phyloP scores from a whole-genome alignment of 2,797 vertebrate genomes.

The Eulemur rubriventer region DNA sequence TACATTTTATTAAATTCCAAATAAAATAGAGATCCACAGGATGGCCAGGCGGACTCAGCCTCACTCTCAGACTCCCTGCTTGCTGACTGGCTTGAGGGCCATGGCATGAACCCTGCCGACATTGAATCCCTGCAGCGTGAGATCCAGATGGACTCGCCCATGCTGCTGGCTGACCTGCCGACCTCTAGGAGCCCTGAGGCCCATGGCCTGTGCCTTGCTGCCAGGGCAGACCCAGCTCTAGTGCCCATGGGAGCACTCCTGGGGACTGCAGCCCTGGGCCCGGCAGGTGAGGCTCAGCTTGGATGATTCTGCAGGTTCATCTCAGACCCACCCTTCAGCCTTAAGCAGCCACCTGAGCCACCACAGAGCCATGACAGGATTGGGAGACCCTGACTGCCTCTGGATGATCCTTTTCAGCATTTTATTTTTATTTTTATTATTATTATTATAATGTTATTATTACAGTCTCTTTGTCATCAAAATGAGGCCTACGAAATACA shows the following conservation, averaged over 20 bases:
- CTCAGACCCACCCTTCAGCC: slow-evolving; percentile 73
- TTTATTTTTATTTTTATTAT: slow-evolving; percentile 67
- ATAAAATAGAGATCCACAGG: background rate
- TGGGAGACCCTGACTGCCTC: background rate
- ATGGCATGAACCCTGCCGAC: slow-evolving; percentile 94
- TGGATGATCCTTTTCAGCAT: slow-evolving; percentile 59
- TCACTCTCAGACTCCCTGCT: slow-evolving; percentile 94
- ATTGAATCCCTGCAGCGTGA: slow-evolving; percentile 95
- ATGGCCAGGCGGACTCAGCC: slow-evolving; percentile 89
- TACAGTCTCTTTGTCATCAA: slow-evolving; percentile 34
- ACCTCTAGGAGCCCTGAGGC: slow-evolving; percentile 90
- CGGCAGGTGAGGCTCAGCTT: background rate
- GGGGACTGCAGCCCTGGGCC: background rate
- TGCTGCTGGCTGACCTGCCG: slow-evolving; percentile 94
- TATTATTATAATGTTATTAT: slow-evolving; percentile 17
- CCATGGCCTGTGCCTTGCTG: slow-evolving; percentile 31
- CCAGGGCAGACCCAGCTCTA: background rate
- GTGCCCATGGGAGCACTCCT: background rate
- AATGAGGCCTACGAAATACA: slow-evolving; percentile 65
- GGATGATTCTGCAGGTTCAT: slow-evolving; percentile 57
- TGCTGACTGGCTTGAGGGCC: slow-evolving; percentile 95
- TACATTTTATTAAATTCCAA: background rate
- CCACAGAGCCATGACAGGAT: slow-evolving; percentile 38
- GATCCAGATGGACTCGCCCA: slow-evolving; percentile 94
- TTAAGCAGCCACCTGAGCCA: slow-evolving; percentile 74